phyloP scores from a whole-genome alignment of 2,113 vertebrate genomes.

The Chaetops frenatus region DNA sequence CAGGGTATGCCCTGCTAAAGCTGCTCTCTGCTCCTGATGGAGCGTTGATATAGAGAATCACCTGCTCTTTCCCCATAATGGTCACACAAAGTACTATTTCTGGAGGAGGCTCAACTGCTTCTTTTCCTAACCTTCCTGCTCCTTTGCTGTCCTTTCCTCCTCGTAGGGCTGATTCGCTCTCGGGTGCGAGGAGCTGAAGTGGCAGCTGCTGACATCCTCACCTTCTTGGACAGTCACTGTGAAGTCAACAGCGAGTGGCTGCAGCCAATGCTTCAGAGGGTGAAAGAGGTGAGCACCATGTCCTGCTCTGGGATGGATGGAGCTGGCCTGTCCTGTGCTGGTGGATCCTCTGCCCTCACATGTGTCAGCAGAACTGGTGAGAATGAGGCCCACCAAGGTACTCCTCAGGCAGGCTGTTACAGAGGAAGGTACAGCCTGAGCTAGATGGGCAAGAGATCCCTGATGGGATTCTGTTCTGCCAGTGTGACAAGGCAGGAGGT shows the following conservation, averaged over 20 bases:
- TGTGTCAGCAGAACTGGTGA: not conserved
- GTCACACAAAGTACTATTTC: not conserved
- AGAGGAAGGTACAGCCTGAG: not conserved
- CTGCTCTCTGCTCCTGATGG: not conserved
- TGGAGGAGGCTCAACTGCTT: not conserved
- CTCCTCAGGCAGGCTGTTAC: not conserved
- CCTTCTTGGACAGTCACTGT: conserved; percentile 97
- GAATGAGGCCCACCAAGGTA: not conserved
- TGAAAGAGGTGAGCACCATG: conserved; percentile 83
- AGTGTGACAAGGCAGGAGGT: not conserved
- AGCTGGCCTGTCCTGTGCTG: not conserved
- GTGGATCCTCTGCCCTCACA: not conserved
- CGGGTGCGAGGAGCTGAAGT: conserved; percentile 89
- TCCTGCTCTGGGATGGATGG: not conserved
- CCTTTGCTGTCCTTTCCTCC: not conserved
- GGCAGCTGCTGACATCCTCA: conserved; percentile 84
- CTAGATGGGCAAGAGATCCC: not conserved
- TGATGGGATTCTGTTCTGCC: not conserved
- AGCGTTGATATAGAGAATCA: not conserved
- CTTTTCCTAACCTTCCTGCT: not conserved
- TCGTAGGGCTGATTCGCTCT: conserved; percentile 90
- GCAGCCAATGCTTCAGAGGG: conserved; percentile 94
- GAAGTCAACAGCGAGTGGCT: conserved; percentile 96
- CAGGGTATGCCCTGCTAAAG: not conserved
- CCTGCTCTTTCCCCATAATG: not conserved